Base-by-base conservation (phyloP, 35 echinoderm and acorn worm species). In the Heliocidaris erythrogramma region DNA sequence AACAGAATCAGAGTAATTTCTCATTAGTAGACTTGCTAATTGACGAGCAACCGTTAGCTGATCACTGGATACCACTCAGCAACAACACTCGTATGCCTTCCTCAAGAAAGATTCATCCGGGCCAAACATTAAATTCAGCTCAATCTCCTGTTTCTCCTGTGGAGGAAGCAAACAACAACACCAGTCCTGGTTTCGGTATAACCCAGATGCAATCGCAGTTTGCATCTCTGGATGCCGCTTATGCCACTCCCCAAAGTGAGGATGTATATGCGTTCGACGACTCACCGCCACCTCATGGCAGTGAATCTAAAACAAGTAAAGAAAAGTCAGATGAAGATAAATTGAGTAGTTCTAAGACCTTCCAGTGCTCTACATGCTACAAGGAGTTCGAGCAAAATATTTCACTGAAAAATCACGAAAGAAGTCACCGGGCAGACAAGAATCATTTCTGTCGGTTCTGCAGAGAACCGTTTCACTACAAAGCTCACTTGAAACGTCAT, bases 401-500 rank as follows among this genome's bases (percentile, higher is more conserved):
- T 47, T 94, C 96, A 29, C 86, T 98, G 29, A 97, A 93, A 49
- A 98, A 98, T 85, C 97, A 98, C 84, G 95, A 98, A 90, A 86
- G 97, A 30, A 94, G 94, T 32, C 97, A 98, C 48, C 48, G 95
- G 4, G n/a, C 53, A 7, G 88, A 92, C 12, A 88, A 98, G 78
- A 92, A 93, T 7, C 96, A 98, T 69, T 5, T 93, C 30, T 98
- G 97, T 86, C 93, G 86, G 17, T 95, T 96, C 71, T 98, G 97
- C 61, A 85, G 94, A 14, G 95, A 96, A 30, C 48, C 30, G 10
- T 98, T 98, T 52, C 94, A 96, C 29, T 97, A 97, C 86, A 98
- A 98, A 52, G 96, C 94, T 85, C 96, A 98, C 35, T 86, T 98
- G 13, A 96, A 90, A 52, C 95, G 97, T 13, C 97, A 98, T 92